These are phyloP conservation scores for Pelmatolapia mariae DNA, from an alignment of 2,113 vertebrate genomes.

Conservation along the genomic window DNA sequence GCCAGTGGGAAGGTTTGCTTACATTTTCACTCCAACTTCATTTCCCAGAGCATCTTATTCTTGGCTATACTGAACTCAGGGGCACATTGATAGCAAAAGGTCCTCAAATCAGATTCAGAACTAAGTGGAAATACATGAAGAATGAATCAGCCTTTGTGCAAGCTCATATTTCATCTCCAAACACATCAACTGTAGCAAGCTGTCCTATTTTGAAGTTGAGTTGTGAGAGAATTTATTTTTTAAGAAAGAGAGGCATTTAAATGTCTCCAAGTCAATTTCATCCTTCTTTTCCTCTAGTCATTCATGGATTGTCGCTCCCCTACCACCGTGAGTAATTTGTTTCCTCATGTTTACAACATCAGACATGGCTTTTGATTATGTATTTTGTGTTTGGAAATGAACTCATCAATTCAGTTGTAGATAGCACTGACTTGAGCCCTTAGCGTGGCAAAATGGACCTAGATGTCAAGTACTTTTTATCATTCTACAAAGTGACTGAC, in stretches of 20 bases:
- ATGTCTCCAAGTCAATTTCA: conserved; percentile 57
- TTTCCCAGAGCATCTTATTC: conserved; percentile 56
- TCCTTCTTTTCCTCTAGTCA: conserved; percentile 48
- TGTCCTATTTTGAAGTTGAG: conserved; percentile 46
- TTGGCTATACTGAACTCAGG: conserved; percentile 30
- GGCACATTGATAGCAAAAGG: conserved; percentile 40
- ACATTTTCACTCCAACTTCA: conserved; percentile 59
- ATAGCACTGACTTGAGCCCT: conserved; percentile 24
- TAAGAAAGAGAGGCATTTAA: conserved; percentile 47
- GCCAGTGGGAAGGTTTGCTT: conserved; percentile 48
- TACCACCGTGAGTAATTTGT: conserved; percentile 58
- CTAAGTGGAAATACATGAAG: conserved; percentile 36
- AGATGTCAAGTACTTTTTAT: conserved; percentile 24
- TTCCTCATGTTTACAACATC: conserved; percentile 62
- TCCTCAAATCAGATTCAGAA: conserved; percentile 46
- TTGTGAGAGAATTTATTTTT: conserved; percentile 27
- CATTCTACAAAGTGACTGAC: conserved; percentile 1
- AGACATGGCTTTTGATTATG: conserved; percentile 60
- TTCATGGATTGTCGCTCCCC: conserved; percentile 51
- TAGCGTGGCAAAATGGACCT: background rate
- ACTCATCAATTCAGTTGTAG: conserved; percentile 36
- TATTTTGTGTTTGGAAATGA: conserved; percentile 53
- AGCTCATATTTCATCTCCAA: conserved; percentile 46
- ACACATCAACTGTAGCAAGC: conserved; percentile 25
- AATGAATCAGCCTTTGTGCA: conserved; percentile 37